Evolutionary conservation across 2,113 vertebrate genomes (phyloP).

Genomic region (Oryzias javanicus): DNA sequence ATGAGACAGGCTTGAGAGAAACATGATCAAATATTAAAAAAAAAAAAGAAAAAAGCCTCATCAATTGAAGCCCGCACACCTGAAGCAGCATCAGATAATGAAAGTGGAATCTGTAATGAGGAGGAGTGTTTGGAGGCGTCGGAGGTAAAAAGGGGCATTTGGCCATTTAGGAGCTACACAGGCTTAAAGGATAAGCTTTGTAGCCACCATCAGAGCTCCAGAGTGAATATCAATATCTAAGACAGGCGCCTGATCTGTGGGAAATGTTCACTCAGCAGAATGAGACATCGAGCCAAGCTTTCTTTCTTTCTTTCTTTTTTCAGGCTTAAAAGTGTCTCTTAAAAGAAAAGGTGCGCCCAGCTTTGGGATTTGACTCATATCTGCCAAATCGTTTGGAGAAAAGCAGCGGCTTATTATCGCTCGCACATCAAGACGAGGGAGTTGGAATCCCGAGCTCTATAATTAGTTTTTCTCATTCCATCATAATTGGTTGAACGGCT

Average conservation of each 20-base stretch:
- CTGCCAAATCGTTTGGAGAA: constrained; percentile 41
- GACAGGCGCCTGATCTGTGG: constrained; percentile 40
- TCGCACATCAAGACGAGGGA: constrained; percentile 16
- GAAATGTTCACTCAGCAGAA: constrained; percentile 49
- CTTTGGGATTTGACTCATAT: not conserved
- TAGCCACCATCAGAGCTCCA: constrained; percentile 26
- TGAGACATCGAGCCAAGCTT: constrained; percentile 21
- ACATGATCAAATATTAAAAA: constrained; percentile 39
- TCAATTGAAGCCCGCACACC: constrained; percentile 61
- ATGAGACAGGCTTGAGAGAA: constrained; percentile 47
- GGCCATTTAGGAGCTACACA: constrained; percentile 22
- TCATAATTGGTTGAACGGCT: constrained; percentile 41
- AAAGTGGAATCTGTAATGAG: constrained; percentile 54
- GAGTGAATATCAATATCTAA: constrained; percentile 54
- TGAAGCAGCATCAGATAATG: constrained; percentile 59
- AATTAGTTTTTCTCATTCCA: constrained; percentile 46
- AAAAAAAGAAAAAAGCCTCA: constrained; percentile 27
- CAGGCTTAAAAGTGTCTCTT: constrained; percentile 19
- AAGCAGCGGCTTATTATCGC: constrained; percentile 30
- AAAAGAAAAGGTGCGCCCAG: constrained; percentile 33
- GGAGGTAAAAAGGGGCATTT: not conserved
- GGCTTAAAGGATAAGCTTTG: constrained; percentile 49
- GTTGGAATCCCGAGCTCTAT: constrained; percentile 40
- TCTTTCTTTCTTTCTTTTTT: constrained; percentile 31
- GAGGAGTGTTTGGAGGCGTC: not conserved